Percentiles rank a stretch among this genome's conserved stretches.
Conservation (phyloP, 1,140 invertebrate species). For the Drusus annulatus region DNA sequence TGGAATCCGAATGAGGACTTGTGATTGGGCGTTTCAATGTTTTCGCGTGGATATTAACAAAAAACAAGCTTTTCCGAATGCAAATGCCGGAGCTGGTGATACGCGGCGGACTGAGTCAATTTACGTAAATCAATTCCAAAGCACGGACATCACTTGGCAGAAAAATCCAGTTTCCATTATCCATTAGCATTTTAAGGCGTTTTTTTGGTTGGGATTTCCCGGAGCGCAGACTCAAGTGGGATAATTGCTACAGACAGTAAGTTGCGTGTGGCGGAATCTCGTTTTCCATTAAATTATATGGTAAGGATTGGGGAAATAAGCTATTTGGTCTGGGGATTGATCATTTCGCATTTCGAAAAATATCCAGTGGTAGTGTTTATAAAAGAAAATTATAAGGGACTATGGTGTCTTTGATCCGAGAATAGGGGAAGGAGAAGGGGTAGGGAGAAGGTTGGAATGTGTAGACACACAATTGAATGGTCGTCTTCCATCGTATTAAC, state of each 20-base stretch:
- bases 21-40: not conserved
- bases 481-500: too few species aligned
- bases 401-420: too few species aligned
- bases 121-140: slow-evolving; percentile 58
- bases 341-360: too few species aligned
- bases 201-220: slow-evolving; percentile 46
- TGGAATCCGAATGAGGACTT: not conserved
- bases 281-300: not conserved
- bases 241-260: slow-evolving; percentile 55
- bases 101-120: slow-evolving; percentile 40
- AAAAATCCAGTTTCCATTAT: slow-evolving; percentile 56
- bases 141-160: slow-evolving; percentile 53
- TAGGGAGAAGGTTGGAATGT: too few species aligned
- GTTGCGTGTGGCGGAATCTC: slow-evolving; percentile 47
- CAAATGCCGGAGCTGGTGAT: slow-evolving; percentile 39
- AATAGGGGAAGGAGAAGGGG: too few species aligned
- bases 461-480: too few species aligned
- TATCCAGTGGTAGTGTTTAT: too few species aligned
- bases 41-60: slow-evolving; percentile 37
- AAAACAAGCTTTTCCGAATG: slow-evolving; percentile 39
- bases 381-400: too few species aligned
- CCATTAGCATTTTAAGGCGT: slow-evolving; percentile 52
- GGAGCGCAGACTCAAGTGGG: slow-evolving; percentile 46
- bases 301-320: slow-evolving; percentile 3
- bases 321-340: not conserved